Evolutionary conservation across 2,113 vertebrate genomes (phyloP), one percentile per base, ranked within the genome.

Genomic region (Synodontis membranacea): DNA sequence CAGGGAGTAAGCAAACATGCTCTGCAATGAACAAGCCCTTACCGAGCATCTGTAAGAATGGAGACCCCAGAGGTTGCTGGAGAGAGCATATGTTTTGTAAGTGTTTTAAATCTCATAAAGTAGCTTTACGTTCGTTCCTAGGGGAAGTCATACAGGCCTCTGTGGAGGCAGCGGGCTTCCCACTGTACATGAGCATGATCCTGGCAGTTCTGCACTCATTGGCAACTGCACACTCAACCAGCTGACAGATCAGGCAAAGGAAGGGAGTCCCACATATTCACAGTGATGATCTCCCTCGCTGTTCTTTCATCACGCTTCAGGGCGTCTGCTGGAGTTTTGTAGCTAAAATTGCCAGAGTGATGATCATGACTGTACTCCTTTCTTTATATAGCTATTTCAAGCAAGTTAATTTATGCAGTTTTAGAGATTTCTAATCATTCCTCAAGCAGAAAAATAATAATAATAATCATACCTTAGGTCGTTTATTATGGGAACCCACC

Each of bases 81-180:
- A 86, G 60, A 68, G 48, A 58, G 52, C 12, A 11, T 34, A 25
- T 42, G 76, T 64, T 50, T 60, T 86, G 75, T 54, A 80, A 80
- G 75, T 31, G 75, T 75, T 86, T 86, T 86, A 86, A 80, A 68
- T 66, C 58, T 86, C 60, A 86, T 86, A 80, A 86, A 86, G 50
- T 75, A 75, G 52, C 52, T 74, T 44, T n/a, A 64, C 21, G 34
- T 31, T 78, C 21, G 34, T 31, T 78, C 60, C 60, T 80, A 34
- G 15, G 74, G 60, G 74, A 85, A 85, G 58, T 39, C 74, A 85
- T 60, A 50, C 84, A 0, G 74, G 44, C 58, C 46, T 46, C 56
- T 64, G 19, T 5, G 31, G 44, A 72, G 74, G 56, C 84, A 66
- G 74, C 31, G 3, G 21, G 34, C 74, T 60, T 64, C 74, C 74